Percentiles rank a stretch among this genome's conserved stretches.
Conservation (phyloP, 2,113 vertebrate genomes). For the Callipepla californica region DNA sequence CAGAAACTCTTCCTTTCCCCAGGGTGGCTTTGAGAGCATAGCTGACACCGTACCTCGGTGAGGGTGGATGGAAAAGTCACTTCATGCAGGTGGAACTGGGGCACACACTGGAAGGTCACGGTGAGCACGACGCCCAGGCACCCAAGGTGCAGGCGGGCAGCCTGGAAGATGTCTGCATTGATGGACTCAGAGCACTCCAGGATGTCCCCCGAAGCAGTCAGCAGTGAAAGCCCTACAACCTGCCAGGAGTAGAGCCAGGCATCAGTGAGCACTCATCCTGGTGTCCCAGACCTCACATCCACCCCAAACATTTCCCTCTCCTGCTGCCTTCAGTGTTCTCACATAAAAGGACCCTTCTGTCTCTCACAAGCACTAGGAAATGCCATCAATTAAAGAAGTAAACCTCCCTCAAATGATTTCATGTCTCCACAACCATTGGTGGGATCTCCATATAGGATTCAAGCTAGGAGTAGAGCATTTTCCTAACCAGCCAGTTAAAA, state of each 20-base stretch:
- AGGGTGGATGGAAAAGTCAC: slow-evolving; percentile 76
- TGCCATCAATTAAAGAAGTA: not conserved
- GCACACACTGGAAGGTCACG: slow-evolving; percentile 76
- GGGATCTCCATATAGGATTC: rapidly evolving
- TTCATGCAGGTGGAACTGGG: slow-evolving; percentile 75
- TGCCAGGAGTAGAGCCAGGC: not conserved
- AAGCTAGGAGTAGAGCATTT: not conserved
- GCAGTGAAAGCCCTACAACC: slow-evolving; percentile 68
- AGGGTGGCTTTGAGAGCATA: not conserved
- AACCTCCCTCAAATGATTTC: not conserved
- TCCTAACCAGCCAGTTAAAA: not conserved
- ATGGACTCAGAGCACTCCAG: slow-evolving; percentile 69
- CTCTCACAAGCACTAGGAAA: not conserved
- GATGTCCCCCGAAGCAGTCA: slow-evolving; percentile 63
- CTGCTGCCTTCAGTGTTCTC: not conserved
- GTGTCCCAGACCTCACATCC: not conserved
- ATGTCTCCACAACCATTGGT: not conserved
- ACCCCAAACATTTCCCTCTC: not conserved
- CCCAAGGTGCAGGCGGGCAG: slow-evolving; percentile 74
- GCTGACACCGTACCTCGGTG: slow-evolving; percentile 41
- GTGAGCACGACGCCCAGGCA: slow-evolving; percentile 76
- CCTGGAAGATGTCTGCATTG: slow-evolving; percentile 70
- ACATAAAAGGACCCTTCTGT: not conserved
- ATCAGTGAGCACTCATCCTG: rapidly evolving
- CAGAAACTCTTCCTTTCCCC: not conserved